These are phyloP conservation scores for Drosophila phalerata DNA, from an alignment of 2,888 invertebrate genomes.

Conservation along the genomic window DNA sequence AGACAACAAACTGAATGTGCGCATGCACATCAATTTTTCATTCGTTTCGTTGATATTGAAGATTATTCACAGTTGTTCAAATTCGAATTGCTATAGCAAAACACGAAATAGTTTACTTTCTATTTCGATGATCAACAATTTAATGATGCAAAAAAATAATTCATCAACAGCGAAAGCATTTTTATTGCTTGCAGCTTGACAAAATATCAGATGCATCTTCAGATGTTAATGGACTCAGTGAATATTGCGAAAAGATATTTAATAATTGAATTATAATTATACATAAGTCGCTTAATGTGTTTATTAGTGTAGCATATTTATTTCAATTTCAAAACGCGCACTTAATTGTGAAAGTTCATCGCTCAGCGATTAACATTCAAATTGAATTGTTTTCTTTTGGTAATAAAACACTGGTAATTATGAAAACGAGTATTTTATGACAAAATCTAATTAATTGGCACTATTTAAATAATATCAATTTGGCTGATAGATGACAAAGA, in stretches of 20 bases:
- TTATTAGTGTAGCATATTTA: slow-evolving; percentile 27
- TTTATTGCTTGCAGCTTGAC: slow-evolving; percentile 27
- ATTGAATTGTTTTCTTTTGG: slow-evolving; percentile 27
- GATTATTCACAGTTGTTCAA: slow-evolving; percentile 50
- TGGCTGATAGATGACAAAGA: slow-evolving; percentile 19
- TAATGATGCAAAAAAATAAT: slow-evolving; percentile 18
- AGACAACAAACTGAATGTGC: slow-evolving; percentile 28
- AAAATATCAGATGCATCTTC: slow-evolving; percentile 36
- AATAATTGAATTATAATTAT: slow-evolving; percentile 39
- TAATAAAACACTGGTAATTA: slow-evolving; percentile 15
- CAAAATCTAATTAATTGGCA: slow-evolving; percentile 57
- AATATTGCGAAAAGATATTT: slow-evolving; percentile 31
- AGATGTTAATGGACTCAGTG: slow-evolving; percentile 52
- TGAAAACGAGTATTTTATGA: slow-evolving; percentile 21
- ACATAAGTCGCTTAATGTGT: slow-evolving; percentile 30
- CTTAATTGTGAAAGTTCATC: slow-evolving; percentile 59
- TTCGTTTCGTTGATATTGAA: slow-evolving; percentile 26
- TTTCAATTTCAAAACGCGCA: slow-evolving; percentile 33
- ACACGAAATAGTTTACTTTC: slow-evolving; percentile 55
- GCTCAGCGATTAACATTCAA: slow-evolving; percentile 40
- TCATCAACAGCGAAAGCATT: slow-evolving; percentile 50
- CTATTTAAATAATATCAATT: slow-evolving; percentile 65
- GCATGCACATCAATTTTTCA: slow-evolving; percentile 28
- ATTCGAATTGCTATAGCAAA: slow-evolving; percentile 23
- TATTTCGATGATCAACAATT: slow-evolving; percentile 54